Evolutionary conservation across 2,888 invertebrate species (phyloP).

Genomic region (Eretmocerus hayati): DNA sequence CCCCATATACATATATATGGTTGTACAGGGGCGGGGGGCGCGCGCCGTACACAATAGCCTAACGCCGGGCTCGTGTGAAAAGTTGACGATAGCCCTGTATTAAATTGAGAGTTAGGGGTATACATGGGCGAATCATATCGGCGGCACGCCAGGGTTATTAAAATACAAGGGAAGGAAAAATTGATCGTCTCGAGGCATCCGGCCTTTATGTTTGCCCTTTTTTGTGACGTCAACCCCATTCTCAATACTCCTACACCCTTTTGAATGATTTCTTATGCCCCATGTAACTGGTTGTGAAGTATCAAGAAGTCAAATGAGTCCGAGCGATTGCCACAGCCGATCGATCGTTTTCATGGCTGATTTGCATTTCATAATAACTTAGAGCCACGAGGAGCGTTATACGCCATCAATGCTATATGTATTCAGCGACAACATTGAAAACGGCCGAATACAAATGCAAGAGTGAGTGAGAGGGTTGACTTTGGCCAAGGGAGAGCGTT

Average conservation of each 20-base stretch:
- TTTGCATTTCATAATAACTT: conserved; percentile 46
- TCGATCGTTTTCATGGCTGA: conserved; percentile 38
- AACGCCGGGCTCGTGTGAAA: neutral
- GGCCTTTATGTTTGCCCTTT: conserved; percentile 39
- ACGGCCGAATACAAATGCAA: too few species aligned
- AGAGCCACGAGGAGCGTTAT: too few species aligned
- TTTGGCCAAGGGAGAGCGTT: too few species aligned
- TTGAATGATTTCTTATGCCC: neutral
- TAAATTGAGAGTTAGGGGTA: too few species aligned
- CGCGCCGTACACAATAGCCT: too few species aligned
- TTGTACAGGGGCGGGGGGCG: too few species aligned
- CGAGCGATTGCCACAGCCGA: conserved; percentile 29
- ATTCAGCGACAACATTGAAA: conserved; percentile 26
- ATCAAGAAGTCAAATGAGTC: too few species aligned
- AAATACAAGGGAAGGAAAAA: conserved; percentile 36
- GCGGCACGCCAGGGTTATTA: conserved; percentile 35
- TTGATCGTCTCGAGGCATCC: conserved; percentile 42
- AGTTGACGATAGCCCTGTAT: neutral
- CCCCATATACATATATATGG: too few species aligned
- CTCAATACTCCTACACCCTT: neutral
- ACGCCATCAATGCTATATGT: neutral
- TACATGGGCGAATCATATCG: neutral
- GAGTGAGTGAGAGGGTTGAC: too few species aligned
- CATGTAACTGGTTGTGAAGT: too few species aligned
- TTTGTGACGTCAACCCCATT: too few species aligned